Conservation (phyloP, 2,113 vertebrate species). For the Ceuthmochares aereus region DNA sequence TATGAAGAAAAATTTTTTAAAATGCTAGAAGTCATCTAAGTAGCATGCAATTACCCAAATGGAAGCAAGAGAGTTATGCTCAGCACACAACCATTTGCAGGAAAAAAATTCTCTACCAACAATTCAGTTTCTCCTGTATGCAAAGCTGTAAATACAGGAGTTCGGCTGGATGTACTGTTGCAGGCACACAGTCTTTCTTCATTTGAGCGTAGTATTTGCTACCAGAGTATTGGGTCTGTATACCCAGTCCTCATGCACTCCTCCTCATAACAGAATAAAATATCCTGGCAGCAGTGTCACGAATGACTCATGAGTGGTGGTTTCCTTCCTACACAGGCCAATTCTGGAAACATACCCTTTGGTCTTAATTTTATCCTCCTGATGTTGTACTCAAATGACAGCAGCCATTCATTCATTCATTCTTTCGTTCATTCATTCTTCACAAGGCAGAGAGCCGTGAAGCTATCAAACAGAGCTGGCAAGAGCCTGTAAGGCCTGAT, state of each 20-base stretch:
- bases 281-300: background rate
- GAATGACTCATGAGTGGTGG: background rate
- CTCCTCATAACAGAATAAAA: background rate
- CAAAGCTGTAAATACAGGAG: background rate
- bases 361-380: background rate
- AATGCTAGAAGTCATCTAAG: background rate
- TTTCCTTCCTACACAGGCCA: background rate
- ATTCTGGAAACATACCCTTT: background rate
- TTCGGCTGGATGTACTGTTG: background rate
- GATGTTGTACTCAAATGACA: background rate
- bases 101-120: background rate
- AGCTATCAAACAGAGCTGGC: background rate
- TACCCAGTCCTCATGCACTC: background rate
- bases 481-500: background rate
- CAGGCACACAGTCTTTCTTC: background rate
- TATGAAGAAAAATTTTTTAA: background rate
- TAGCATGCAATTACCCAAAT: background rate
- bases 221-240: background rate
- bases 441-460: background rate
- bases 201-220: background rate
- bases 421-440: background rate
- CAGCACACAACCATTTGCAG: background rate
- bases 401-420: background rate
- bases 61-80: background rate
- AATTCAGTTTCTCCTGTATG: background rate